Evolutionary conservation across 2,797 vertebrate species (phyloP).

Genomic region (Hemibagrus guttatus): DNA sequence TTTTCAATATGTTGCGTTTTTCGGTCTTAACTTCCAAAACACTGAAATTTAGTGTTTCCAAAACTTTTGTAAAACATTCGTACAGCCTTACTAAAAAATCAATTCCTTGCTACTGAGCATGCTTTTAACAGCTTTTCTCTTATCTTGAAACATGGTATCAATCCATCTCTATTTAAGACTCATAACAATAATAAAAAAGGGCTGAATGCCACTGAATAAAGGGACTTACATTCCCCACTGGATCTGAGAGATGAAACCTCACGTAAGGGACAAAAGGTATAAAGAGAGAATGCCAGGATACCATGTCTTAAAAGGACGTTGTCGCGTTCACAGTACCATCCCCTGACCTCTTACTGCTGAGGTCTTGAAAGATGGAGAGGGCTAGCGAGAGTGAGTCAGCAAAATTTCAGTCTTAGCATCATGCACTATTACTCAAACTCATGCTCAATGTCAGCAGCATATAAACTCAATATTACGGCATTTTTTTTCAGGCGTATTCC

Average conservation of each 20-base stretch:
- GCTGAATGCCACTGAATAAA: slow-evolving; percentile 15
- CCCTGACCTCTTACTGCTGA: slow-evolving; percentile 20
- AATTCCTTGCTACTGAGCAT: neutral
- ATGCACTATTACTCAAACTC: slow-evolving; percentile 13
- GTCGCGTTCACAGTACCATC: slow-evolving; percentile 19
- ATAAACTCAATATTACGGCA: slow-evolving; percentile 18
- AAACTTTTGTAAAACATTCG: neutral
- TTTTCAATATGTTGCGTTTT: too few species aligned
- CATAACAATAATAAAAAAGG: slow-evolving; percentile 27
- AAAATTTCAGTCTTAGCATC: neutral
- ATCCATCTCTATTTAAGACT: slow-evolving; percentile 11
- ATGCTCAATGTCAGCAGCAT: neutral
- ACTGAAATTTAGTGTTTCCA: neutral
- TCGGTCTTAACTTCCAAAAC: too few species aligned
- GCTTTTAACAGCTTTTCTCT: neutral
- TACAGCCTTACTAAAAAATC: neutral
- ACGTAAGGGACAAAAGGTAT: neutral
- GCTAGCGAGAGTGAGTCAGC: neutral
- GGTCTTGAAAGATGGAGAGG: slow-evolving; percentile 9
- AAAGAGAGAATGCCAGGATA: neutral
- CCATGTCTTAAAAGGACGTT: slow-evolving; percentile 24
- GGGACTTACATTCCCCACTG: neutral
- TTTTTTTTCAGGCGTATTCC: neutral
- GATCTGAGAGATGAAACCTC: neutral
- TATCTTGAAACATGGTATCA: neutral